Percentiles rank a stretch among this genome's conserved stretches.
These are phyloP conservation scores for Mallotus villosus DNA, from an alignment of 2,797 vertebrate genomes.

Conservation along the genomic window DNA sequence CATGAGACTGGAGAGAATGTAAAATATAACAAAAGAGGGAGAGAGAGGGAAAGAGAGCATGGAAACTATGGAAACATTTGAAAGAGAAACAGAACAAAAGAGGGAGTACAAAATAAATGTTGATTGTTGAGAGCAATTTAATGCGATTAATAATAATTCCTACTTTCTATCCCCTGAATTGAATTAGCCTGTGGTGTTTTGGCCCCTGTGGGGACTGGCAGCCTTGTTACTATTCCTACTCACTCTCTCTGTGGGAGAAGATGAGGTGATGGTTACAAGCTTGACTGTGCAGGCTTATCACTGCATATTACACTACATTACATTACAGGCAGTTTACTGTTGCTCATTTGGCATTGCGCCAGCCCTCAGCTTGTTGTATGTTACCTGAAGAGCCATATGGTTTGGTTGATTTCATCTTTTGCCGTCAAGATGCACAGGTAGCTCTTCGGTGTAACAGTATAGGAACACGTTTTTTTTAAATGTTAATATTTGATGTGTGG, in stretches of 20 bases:
- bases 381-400: conserved; percentile 34
- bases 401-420: conserved; percentile 30
- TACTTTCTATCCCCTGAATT: background rate
- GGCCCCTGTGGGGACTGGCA: background rate
- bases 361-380: background rate
- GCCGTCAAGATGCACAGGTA: conserved; percentile 33
- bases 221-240: background rate
- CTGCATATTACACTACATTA: conserved; percentile 16
- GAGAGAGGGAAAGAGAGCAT: background rate
- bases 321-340: conserved; percentile 28
- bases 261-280: conserved; percentile 2
- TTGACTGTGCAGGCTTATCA: conserved; percentile 12
- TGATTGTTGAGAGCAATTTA: too few species aligned
- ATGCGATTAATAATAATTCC: too few species aligned
- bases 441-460: conserved; percentile 22
- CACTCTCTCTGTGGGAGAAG: background rate
- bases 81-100: background rate
- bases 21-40: background rate
- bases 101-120: too few species aligned
- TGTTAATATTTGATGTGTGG: background rate
- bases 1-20: background rate
- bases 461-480: background rate
- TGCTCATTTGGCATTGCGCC: conserved; percentile 24
- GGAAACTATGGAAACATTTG: background rate
- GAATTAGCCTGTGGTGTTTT: background rate